Evolutionary conservation across 2,888 invertebrate species (phyloP).

Genomic region (Dastarcus helophoroides): DNA sequence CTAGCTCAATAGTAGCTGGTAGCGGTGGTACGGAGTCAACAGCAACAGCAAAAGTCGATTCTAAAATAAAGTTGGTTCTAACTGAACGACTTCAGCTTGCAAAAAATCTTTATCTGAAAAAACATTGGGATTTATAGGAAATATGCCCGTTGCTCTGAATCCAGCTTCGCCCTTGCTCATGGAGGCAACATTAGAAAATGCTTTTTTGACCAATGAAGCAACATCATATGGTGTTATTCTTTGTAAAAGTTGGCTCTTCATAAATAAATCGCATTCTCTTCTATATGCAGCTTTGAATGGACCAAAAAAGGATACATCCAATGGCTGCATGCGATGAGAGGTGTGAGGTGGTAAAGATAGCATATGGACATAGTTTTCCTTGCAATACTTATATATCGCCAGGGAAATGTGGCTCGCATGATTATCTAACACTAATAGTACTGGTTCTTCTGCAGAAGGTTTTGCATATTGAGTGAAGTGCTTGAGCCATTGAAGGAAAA

Average conservation of each 20-base stretch:
- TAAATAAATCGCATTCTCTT: constrained; percentile 9
- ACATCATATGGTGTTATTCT: constrained; percentile 8
- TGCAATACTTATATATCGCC: constrained; percentile 17
- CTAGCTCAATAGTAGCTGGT: constrained; percentile 7
- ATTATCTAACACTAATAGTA: constrained; percentile 21
- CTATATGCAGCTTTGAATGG: constrained; percentile 8
- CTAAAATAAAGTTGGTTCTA: constrained; percentile 8
- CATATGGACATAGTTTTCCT: constrained; percentile 10
- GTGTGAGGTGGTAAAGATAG: constrained; percentile 5
- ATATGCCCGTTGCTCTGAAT: constrained; percentile 7
- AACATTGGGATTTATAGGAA: constrained; percentile 8
- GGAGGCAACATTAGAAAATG: constrained; percentile 8
- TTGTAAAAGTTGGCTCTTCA: constrained; percentile 7
- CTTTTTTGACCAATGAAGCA: constrained; percentile 7
- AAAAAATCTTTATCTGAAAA: constrained; percentile 9
- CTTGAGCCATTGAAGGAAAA: constrained; percentile 8
- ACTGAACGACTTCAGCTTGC: constrained; percentile 8
- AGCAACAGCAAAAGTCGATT: constrained; percentile 7
- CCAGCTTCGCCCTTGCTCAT: constrained; percentile 8
- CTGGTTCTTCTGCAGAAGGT: constrained; percentile 13
- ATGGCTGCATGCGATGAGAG: constrained; percentile 6
- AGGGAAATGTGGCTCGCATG: constrained; percentile 20
- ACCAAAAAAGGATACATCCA: constrained; percentile 5
- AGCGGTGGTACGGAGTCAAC: constrained; percentile 4
- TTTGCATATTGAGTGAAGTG: constrained; percentile 4